Conservation (phyloP, 1,140 invertebrate species). For the Drosophila ogumai region DNA sequence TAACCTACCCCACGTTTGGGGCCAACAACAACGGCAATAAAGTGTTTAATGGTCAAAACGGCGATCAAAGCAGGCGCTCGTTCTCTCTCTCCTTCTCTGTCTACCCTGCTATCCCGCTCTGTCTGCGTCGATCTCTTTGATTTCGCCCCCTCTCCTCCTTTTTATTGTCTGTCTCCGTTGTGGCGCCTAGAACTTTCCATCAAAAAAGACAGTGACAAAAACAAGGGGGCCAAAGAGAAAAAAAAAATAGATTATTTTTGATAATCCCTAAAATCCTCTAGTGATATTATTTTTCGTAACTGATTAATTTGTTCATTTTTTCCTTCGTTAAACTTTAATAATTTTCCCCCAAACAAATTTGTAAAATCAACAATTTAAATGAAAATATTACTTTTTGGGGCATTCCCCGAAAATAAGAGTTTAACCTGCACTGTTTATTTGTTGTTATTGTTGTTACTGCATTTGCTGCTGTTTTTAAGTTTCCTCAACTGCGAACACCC, state of each 20-base stretch:
- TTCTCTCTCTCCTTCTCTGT: conserved; percentile 6
- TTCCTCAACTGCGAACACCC: conserved; percentile 17
- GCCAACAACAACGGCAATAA: conserved; percentile 42
- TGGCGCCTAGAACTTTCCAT: conserved; percentile 62
- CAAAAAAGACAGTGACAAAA: conserved; percentile 44
- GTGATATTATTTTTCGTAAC: background rate
- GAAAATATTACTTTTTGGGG: conserved; percentile 11
- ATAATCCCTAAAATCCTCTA: background rate
- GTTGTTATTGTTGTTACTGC: conserved; percentile 48
- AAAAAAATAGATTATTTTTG: background rate
- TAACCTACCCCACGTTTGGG: conserved; percentile 75
- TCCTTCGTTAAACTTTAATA: background rate
- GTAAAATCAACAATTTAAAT: conserved; percentile 3
- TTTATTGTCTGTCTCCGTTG: conserved; percentile 38
- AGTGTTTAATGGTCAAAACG: conserved; percentile 57
- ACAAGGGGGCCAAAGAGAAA: background rate
- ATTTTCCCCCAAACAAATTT: background rate
- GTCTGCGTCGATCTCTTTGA: conserved; percentile 48
- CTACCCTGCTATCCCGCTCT: conserved; percentile 15
- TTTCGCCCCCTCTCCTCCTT: conserved; percentile 25
- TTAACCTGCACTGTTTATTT: conserved; percentile 50
- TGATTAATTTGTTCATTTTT: background rate
- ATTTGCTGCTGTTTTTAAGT: conserved; percentile 54
- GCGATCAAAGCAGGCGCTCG: conserved; percentile 32
- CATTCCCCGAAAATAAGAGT: conserved; percentile 30